A percentile compares a stretch with the other conserved stretches of the same genome.
phyloP scores from a whole-genome alignment of 1,140 invertebrate species.

The Drosophila nebulosa region DNA sequence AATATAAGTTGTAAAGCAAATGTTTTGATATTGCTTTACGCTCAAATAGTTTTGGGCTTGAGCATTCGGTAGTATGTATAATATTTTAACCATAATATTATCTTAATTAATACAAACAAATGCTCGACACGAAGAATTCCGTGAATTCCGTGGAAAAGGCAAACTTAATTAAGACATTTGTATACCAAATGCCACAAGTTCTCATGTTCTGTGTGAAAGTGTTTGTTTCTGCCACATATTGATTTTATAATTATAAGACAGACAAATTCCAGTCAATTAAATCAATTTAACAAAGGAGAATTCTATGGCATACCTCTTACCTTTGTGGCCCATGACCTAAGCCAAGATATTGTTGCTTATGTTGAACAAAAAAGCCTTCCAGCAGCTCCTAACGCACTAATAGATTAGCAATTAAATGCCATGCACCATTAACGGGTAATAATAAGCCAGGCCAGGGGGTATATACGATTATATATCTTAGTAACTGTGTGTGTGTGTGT shows the following conservation, averaged over 20 bases:
- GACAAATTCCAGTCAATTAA: slow-evolving; percentile 57
- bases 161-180: slow-evolving; percentile 39
- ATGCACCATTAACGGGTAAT: slow-evolving; percentile 71
- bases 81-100: neutral
- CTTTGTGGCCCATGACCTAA: slow-evolving; percentile 26
- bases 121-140: neutral
- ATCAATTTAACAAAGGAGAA: slow-evolving; percentile 25
- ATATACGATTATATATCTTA: neutral
- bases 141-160: slow-evolving; percentile 28
- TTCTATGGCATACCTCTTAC: neutral
- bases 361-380: slow-evolving; percentile 26
- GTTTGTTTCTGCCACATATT: slow-evolving; percentile 39
- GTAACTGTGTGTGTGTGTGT: neutral
- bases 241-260: slow-evolving; percentile 45
- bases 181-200: slow-evolving; percentile 2
- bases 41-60: slow-evolving; percentile 8
- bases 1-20: neutral
- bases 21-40: neutral
- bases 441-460: slow-evolving; percentile 34
- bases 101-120: neutral
- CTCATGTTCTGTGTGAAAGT: slow-evolving; percentile 24
- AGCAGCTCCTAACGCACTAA: slow-evolving; percentile 33
- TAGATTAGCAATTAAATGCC: slow-evolving; percentile 76
- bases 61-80: neutral
- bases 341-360: slow-evolving; percentile 27